Conservation (phyloP, 2,888 invertebrate genomes). For the Hipparchia sbordonii region DNA sequence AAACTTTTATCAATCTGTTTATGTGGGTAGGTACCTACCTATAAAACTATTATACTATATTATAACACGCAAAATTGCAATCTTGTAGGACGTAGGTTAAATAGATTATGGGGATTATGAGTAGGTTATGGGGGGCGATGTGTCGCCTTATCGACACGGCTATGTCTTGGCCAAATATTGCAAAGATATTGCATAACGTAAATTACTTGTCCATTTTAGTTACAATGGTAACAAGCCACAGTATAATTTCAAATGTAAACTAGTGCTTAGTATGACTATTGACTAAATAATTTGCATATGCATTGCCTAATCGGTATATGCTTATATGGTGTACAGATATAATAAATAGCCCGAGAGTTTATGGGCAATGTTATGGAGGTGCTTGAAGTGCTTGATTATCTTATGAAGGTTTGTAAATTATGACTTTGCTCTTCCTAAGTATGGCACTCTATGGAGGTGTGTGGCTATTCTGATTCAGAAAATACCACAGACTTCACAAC, state of each 20-base stretch:
- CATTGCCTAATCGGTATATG: conserved; percentile 16
- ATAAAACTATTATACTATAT: too few relatives aligned
- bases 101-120: too few relatives aligned
- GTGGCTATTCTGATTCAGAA: too few relatives aligned
- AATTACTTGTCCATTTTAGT: not conserved
- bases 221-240: not conserved
- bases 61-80: too few relatives aligned
- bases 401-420: not conserved
- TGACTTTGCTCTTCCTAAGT: not conserved
- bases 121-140: too few relatives aligned
- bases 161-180: too few relatives aligned
- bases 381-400: not conserved
- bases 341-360: not conserved
- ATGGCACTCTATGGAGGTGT: not conserved
- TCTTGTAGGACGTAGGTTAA: too few relatives aligned
- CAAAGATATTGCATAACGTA: not conserved
- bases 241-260: not conserved
- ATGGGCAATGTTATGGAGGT: not conserved
- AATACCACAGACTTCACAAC: too few relatives aligned
- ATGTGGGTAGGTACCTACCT: too few relatives aligned
- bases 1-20: too few relatives aligned
- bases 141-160: not conserved
- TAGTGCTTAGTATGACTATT: conserved; percentile 7
- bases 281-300: conserved; percentile 20
- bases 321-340: conserved; percentile 8